Evolutionary conservation across 2,113 vertebrate genomes (phyloP), one percentile per base, ranked within the genome.

Genomic region (Syngnathus scovelli): DNA sequence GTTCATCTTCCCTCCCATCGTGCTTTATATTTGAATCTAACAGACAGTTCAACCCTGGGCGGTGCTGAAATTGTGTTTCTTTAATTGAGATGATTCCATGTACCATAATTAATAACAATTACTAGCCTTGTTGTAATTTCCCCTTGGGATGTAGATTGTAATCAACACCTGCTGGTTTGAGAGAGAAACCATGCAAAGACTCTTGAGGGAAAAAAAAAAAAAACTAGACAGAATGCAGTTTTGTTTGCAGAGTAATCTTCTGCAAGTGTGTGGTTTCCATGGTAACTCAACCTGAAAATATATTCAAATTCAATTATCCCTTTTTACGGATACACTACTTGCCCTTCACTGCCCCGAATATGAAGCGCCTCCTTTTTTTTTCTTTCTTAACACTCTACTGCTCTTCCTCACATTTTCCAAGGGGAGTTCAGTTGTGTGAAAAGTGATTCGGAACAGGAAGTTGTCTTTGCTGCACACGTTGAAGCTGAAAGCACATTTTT

Each of bases 71-170:
- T 38, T 13, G 52, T 68, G 27, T 18, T 21, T 48, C 43, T 70
- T 74, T 85, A 83, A 85, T 77, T 74, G 72, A 58, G 75, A 70
- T 79, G 78, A 85, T 84, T 82, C 61, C 64, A 67, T n/a, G 69
- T 16, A 36, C 15, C 15, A 27, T 81, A 77, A 80, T 86, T 83
- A 85, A 86, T 81, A 71, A 76, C 77, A 84, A 78, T 88, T 85
- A 79, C 69, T 72, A 23, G 33, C 71, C 18, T 19, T 68, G 68
- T 61, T 4, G 55, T 64, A 65, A 37, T 79, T 72, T 77, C 67
- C 78, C 71, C 18, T 62, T 18, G 61, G 61, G 67, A 46, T 7
- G 1, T 18, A 9, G 67, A 68, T 62, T 69, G 66, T 56, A 64
- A 75, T 63, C 59, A 73, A 64, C 62, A 46, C 68, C 52, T 65